Conservation (phyloP, 2,888 invertebrate genomes). For the Ommatoiulus sabulosus region DNA sequence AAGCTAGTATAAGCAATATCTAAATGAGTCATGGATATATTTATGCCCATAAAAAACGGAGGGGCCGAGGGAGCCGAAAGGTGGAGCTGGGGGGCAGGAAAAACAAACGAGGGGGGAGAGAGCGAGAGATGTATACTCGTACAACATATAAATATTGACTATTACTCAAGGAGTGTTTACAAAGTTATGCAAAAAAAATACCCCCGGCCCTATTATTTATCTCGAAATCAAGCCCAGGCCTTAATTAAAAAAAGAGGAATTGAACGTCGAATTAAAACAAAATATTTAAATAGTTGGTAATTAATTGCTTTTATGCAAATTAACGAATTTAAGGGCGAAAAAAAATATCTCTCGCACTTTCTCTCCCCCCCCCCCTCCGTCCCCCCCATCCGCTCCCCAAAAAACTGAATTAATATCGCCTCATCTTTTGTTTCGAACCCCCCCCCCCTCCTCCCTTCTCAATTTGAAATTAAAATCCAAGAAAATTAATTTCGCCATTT, state of each 20-base stretch:
- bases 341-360: background rate
- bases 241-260: conserved; percentile 42
- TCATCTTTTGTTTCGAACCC: background rate
- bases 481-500: conserved; percentile 17
- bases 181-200: conserved; percentile 49
- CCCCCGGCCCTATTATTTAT: conserved; percentile 32
- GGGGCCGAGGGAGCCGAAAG: background rate
- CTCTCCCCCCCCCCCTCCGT: too few relatives aligned
- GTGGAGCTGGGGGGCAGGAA: conserved; percentile 45
- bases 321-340: background rate
- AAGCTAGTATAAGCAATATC: conserved; percentile 50
- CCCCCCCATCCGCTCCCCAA: background rate
- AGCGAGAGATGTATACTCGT: conserved; percentile 8
- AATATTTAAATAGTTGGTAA: conserved; percentile 41
- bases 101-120: conserved; percentile 50
- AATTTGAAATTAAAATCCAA: conserved; percentile 47
- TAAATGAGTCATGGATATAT: conserved; percentile 53
- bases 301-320: conserved; percentile 47
- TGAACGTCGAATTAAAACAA: conserved; percentile 23
- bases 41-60: conserved; percentile 38
- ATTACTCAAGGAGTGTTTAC: conserved; percentile 49
- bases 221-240: background rate
- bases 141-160: conserved; percentile 53
- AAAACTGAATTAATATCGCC: conserved; percentile 39
- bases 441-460: background rate